A percentile compares a stretch with the other conserved stretches of the same genome.
Evolutionary conservation across 2,113 vertebrate genomes (phyloP).

Genomic region (Haplotaxodon microlepis): DNA sequence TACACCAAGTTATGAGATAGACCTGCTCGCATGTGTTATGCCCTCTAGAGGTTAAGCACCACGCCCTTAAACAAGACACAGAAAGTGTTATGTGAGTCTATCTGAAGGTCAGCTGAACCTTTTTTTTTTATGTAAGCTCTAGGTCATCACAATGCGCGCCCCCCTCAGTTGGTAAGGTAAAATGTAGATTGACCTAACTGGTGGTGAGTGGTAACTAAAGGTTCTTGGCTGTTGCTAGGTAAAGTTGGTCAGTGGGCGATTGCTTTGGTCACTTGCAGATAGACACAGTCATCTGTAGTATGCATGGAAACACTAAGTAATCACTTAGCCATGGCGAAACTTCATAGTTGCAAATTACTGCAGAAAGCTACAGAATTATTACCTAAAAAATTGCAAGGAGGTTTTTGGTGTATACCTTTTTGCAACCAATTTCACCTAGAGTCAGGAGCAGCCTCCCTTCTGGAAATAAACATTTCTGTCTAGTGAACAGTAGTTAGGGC

Average conservation of each 20-base stretch:
- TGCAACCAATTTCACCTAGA: background rate
- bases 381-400: background rate
- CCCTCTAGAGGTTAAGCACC: background rate
- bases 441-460: background rate
- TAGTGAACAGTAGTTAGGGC: background rate
- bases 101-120: background rate
- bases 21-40: background rate
- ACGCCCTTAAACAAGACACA: background rate
- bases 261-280: background rate
- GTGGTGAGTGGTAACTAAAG: background rate
- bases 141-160: background rate
- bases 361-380: background rate
- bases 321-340: rapidly evolving
- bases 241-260: background rate
- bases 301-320: background rate
- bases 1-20: background rate
- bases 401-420: background rate
- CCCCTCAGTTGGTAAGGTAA: background rate
- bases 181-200: background rate
- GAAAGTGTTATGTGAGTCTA: background rate
- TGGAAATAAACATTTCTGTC: background rate
- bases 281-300: background rate
- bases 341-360: background rate
- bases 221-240: background rate
- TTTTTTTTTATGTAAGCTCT: background rate